Percentiles rank a stretch among this genome's conserved stretches.
These are phyloP conservation scores for Zootoca vivipara DNA, from an alignment of 2,113 vertebrate genomes.

Conservation along the genomic window DNA sequence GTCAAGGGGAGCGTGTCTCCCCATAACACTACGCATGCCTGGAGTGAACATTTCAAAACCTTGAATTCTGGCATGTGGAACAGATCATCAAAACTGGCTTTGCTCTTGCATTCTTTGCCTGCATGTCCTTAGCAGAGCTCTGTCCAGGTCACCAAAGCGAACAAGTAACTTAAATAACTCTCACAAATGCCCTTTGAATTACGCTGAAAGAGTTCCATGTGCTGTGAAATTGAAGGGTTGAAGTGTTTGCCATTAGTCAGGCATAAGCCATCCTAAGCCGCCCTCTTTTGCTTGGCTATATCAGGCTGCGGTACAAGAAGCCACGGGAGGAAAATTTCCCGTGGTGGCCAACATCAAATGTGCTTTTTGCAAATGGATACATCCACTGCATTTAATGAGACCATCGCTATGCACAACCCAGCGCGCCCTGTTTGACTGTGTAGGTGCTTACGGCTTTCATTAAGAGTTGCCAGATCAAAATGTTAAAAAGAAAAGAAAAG, in stretches of 20 bases:
- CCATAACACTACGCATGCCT: too few species aligned
- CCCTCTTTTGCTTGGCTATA: not conserved
- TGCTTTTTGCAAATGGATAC: constrained; percentile 5
- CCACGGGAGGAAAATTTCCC: not conserved
- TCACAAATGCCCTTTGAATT: not conserved
- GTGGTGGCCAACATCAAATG: not conserved
- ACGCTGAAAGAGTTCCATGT: not conserved
- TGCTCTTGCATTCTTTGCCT: not conserved
- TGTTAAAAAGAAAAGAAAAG: not conserved
- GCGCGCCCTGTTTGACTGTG: not conserved
- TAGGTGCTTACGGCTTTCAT: not conserved
- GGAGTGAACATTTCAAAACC: not conserved
- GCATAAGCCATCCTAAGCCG: not conserved
- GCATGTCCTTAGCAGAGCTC: not conserved
- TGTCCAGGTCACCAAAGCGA: not conserved
- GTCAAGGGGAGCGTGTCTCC: too few species aligned
- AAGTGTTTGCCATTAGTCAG: not conserved
- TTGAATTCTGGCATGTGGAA: not conserved
- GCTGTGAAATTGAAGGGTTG: not conserved
- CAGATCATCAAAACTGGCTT: not conserved
- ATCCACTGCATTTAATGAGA: constrained; percentile 19
- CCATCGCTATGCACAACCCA: not conserved
- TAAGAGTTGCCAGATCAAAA: not conserved
- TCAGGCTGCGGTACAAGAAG: not conserved
- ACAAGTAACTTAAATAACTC: not conserved